Percentiles rank a stretch among this genome's conserved stretches.
These are phyloP conservation scores for Vireo griseus DNA, from an alignment of 2,797 vertebrate genomes.

Conservation along the genomic window DNA sequence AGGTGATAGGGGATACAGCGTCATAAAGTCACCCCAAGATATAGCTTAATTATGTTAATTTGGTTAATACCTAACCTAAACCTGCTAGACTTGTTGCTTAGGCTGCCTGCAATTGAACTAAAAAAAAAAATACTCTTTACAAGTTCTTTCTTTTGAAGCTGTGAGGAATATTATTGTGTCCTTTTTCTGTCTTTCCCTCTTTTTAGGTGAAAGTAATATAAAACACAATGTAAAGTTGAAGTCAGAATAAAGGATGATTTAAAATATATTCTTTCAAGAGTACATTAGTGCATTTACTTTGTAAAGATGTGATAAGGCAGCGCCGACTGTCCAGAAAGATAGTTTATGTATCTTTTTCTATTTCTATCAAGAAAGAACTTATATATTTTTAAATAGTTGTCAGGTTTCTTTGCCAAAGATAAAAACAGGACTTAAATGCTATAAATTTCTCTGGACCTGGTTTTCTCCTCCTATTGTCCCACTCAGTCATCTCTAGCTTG, in stretches of 20 bases:
- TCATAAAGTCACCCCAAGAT: too few relatives aligned
- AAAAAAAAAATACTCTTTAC: neutral
- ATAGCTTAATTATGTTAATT: neutral
- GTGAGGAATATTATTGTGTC: neutral
- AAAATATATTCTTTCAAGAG: neutral
- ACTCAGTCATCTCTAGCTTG: neutral
- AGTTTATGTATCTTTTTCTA: neutral
- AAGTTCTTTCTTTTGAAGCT: neutral
- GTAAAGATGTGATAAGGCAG: neutral
- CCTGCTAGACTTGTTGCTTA: neutral
- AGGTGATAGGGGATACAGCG: too few relatives aligned
- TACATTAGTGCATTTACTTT: neutral
- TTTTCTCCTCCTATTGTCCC: neutral
- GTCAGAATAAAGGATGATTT: neutral
- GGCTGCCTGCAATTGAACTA: neutral
- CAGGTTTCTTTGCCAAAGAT: neutral
- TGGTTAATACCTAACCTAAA: neutral
- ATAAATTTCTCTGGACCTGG: neutral
- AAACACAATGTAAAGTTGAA: neutral
- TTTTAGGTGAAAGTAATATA: neutral
- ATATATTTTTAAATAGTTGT: neutral
- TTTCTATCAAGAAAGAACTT: neutral
- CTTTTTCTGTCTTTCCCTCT: neutral
- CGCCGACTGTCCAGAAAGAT: neutral
- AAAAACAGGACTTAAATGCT: neutral